Percentiles rank a stretch among this genome's conserved stretches.
Evolutionary conservation across 2,113 vertebrate genomes (phyloP).

Genomic region (Indicator maculatus): DNA sequence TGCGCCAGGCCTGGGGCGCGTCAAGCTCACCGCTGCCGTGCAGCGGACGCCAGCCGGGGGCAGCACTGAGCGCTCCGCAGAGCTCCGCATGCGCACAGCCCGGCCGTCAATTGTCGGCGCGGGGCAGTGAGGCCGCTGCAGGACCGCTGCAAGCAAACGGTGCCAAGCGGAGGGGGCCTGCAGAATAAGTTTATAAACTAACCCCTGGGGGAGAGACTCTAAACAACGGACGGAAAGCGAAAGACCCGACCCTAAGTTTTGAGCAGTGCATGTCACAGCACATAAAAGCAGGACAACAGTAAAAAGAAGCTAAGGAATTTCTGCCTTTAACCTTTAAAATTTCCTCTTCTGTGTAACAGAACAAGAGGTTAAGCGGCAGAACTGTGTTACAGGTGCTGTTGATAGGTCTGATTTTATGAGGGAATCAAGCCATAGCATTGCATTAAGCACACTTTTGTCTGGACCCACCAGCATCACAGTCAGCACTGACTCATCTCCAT

Average conservation of each 20-base stretch:
- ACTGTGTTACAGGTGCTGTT: not conserved
- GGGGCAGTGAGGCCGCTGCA: too few relatives aligned
- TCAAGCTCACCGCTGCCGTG: too few relatives aligned
- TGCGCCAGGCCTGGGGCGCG: too few relatives aligned
- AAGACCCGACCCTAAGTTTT: not conserved
- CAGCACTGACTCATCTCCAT: not conserved
- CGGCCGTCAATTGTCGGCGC: too few relatives aligned
- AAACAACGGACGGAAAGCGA: not conserved
- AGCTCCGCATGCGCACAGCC: too few relatives aligned
- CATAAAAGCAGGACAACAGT: not conserved
- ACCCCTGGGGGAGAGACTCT: not conserved
- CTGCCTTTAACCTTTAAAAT: not conserved
- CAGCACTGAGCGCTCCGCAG: too few relatives aligned
- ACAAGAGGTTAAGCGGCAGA: not conserved
- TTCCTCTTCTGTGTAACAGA: not conserved
- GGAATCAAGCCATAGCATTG: not conserved
- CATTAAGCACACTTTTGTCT: not conserved
- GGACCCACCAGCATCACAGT: not conserved
- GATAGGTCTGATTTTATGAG: not conserved
- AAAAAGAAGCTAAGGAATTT: not conserved
- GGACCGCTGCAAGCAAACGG: too few relatives aligned
- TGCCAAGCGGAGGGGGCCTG: too few relatives aligned
- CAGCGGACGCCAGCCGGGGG: too few relatives aligned
- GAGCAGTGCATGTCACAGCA: not conserved
- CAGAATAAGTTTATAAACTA: not conserved